Evolutionary conservation across 1,140 invertebrate species (phyloP).

Genomic region (Augochlora pura): DNA sequence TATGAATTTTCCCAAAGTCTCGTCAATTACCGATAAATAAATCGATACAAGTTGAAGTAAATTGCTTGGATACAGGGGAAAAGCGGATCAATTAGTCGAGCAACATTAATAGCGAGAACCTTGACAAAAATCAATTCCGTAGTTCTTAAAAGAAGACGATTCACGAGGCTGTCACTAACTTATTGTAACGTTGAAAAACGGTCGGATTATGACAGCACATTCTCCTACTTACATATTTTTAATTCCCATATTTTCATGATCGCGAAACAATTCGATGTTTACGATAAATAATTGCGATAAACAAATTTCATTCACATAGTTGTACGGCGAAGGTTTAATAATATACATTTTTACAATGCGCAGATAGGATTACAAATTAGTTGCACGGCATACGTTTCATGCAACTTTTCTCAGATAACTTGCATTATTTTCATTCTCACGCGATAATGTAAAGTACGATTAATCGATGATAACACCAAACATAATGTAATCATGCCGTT

Average conservation of each 20-base stretch:
- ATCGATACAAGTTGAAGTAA: not conserved
- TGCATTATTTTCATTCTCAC: not conserved
- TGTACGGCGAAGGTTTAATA: not conserved
- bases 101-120: not conserved
- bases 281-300: not conserved
- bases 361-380: not conserved
- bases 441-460: not conserved
- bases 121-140: conserved; percentile 22
- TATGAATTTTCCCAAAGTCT: conserved; percentile 25
- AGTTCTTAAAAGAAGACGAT: not conserved
- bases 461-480: not conserved
- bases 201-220: not conserved
- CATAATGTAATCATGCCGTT: not conserved
- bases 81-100: too few species aligned
- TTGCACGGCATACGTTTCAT: not conserved
- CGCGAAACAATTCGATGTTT: not conserved
- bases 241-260: too few species aligned
- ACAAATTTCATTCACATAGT: not conserved
- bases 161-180: not conserved
- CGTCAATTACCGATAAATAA: not conserved
- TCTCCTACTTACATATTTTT: too few species aligned
- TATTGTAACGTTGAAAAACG: not conserved
- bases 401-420: not conserved
- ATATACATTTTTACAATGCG: not conserved
- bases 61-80: not conserved